These are phyloP conservation scores for Pasiphila rectangulata DNA, from an alignment of 2,888 invertebrate species.

Conservation along the genomic window DNA sequence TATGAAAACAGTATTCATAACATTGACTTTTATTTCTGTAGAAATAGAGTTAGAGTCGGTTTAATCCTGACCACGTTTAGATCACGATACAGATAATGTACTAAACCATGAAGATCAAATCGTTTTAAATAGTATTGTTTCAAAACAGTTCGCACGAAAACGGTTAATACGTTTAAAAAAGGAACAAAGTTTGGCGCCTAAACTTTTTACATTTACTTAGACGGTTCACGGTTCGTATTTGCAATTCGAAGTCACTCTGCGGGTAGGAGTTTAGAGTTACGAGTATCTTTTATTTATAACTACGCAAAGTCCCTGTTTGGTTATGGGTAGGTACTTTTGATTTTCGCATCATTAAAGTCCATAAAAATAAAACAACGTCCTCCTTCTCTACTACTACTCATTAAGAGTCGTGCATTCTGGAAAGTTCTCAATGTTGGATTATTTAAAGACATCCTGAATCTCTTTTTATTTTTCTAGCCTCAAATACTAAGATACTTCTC, in stretches of 20 bases:
- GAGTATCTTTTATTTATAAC: constrained; percentile 81
- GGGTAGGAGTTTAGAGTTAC: constrained; percentile 69
- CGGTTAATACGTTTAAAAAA: constrained; percentile 28
- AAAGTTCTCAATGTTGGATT: too few species aligned
- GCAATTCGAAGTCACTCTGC: constrained; percentile 74
- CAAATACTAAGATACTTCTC: too few species aligned
- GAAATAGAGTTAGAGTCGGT: not conserved
- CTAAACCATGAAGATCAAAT: constrained; percentile 56
- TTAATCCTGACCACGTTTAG: not conserved
- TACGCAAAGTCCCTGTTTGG: constrained; percentile 53
- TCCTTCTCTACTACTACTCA: too few species aligned
- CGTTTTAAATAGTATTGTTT: constrained; percentile 58
- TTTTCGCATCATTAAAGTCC: constrained; percentile 29
- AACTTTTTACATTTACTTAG: constrained; percentile 52
- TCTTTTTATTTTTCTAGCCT: too few species aligned
- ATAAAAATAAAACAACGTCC: too few species aligned
- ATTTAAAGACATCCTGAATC: too few species aligned
- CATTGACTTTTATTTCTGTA: not conserved
- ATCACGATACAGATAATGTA: not conserved
- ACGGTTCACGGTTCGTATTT: constrained; percentile 57
- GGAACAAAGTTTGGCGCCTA: constrained; percentile 41
- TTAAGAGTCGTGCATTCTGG: too few species aligned
- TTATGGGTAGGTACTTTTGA: constrained; percentile 43
- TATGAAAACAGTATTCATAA: not conserved
- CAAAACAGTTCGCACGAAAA: constrained; percentile 48